Evolutionary conservation across 2,888 invertebrate species (phyloP).

Genomic region (Epiblema foenella): DNA sequence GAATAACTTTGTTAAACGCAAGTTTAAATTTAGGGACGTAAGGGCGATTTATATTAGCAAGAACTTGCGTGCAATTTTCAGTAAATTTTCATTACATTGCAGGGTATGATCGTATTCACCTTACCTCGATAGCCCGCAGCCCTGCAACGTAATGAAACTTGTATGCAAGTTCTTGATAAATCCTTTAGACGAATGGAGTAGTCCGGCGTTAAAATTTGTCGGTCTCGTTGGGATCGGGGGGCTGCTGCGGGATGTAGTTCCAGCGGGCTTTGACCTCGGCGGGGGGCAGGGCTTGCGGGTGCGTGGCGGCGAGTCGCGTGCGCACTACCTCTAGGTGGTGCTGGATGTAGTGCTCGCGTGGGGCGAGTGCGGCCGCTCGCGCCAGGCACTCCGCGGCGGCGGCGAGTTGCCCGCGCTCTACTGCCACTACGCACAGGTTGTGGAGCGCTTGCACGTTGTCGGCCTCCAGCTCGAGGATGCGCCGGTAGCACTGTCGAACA

Average conservation of each 20-base stretch:
- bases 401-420: constrained; percentile 94
- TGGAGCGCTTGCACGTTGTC: constrained; percentile 97
- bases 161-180: no score
- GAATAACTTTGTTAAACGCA: no score
- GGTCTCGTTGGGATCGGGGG: constrained; percentile 76
- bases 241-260: constrained; percentile 82
- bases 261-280: constrained; percentile 77
- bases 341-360: constrained; percentile 95
- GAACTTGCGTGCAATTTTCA: no score
- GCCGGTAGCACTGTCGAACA: constrained; percentile 90
- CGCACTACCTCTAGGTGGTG: constrained; percentile 96
- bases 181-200: no score
- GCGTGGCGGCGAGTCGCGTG: constrained; percentile 69
- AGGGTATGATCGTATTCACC: no score
- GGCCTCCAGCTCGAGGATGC: constrained; percentile 94
- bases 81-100: no score
- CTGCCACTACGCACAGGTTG: constrained; percentile 98
- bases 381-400: constrained; percentile 94
- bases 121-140: no score
- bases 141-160: no score
- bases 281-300: constrained; percentile 50
- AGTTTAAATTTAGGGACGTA: no score
- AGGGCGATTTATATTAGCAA: no score
- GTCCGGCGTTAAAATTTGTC: constrained; percentile 68
- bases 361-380: constrained; percentile 92